Evolutionary conservation across 2,888 invertebrate species (phyloP).

Genomic region (Clistopyga incitator): DNA sequence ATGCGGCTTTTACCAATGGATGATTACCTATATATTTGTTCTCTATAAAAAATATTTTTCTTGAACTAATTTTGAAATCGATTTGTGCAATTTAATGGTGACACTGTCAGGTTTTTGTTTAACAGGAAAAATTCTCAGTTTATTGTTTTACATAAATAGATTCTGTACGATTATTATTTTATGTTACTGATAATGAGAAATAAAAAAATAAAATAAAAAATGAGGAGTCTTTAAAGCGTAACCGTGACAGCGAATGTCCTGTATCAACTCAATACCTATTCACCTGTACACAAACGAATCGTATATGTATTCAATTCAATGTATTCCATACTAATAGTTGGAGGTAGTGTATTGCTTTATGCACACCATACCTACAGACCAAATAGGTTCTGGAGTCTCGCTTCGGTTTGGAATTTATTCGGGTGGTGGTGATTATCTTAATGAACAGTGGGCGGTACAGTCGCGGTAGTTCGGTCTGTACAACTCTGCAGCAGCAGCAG

Average conservation of each 20-base stretch:
- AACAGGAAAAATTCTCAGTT: too few relatives aligned
- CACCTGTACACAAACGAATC: conserved; percentile 53
- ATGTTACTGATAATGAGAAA: too few relatives aligned
- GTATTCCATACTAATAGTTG: conserved; percentile 15
- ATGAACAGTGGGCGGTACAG: conserved; percentile 68
- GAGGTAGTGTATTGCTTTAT: not conserved
- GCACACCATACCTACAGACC: conserved; percentile 9
- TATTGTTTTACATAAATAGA: too few relatives aligned
- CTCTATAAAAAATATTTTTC: too few relatives aligned
- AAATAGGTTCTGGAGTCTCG: conserved; percentile 39
- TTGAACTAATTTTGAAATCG: too few relatives aligned
- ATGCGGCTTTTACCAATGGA: too few relatives aligned
- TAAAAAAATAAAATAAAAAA: not conserved
- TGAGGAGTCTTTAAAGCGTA: not conserved
- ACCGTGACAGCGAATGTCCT: not conserved
- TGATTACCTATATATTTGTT: too few relatives aligned
- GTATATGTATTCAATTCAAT: conserved; percentile 12
- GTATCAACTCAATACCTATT: conserved; percentile 19
- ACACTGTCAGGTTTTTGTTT: too few relatives aligned
- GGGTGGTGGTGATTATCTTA: conserved; percentile 76
- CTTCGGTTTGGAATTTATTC: conserved; percentile 75
- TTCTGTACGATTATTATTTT: too few relatives aligned
- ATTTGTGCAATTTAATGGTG: too few relatives aligned
- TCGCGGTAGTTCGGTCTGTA: conserved; percentile 15
- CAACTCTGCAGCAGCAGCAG: conserved; percentile 26